These are phyloP conservation scores for Charanyca ferruginea DNA, from an alignment of 2,888 invertebrate species.

Conservation along the genomic window DNA sequence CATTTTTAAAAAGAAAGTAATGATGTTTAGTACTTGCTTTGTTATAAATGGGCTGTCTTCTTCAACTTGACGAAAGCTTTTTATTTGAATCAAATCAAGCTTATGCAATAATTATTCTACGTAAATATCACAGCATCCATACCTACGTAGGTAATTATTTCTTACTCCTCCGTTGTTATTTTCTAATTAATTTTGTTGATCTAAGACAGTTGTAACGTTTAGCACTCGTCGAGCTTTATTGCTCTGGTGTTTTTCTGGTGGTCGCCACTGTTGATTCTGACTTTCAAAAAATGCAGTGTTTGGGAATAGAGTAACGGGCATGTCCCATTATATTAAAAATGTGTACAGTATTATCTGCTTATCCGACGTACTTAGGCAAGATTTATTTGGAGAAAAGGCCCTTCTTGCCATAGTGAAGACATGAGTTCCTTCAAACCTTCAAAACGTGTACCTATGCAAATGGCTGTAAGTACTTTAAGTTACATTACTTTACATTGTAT, in stretches of 20 bases:
- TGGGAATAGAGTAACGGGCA: no score
- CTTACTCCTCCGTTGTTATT: no score
- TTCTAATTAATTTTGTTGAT: no score
- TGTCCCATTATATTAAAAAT: no score
- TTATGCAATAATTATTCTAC: background rate
- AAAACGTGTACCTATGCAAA: background rate
- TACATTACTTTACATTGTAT: background rate
- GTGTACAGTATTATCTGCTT: no score
- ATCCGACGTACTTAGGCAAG: no score
- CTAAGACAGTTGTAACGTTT: no score
- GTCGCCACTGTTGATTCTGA: no score
- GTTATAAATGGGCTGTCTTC: background rate
- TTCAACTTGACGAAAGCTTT: constrained; percentile 3
- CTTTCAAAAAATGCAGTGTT: no score
- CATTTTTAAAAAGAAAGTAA: constrained; percentile 17
- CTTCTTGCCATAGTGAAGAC: background rate
- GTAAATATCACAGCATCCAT: background rate
- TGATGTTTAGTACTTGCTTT: background rate
- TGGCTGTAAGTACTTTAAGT: background rate
- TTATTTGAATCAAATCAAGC: background rate
- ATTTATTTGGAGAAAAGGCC: background rate
- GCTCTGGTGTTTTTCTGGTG: no score
- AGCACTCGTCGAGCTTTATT: no score
- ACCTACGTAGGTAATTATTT: no score
- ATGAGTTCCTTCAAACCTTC: background rate